Evolutionary conservation across 2,888 invertebrate species (phyloP).

Genomic region (Plutella xylostella): DNA sequence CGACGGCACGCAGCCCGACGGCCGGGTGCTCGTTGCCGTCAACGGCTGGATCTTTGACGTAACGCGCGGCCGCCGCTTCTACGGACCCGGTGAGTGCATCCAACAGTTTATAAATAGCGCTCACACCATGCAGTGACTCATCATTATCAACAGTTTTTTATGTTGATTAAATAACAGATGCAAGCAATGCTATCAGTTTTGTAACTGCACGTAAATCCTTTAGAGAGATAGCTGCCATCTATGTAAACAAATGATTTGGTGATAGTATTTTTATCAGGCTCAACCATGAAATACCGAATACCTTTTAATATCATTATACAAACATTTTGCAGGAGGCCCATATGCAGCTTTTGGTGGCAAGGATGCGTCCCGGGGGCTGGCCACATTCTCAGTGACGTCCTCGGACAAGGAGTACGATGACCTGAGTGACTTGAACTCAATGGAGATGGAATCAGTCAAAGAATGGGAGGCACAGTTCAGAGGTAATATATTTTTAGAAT

Average conservation of each 20-base stretch:
- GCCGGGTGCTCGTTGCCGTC: slow-evolving; percentile 90
- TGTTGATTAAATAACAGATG: too few relatives aligned
- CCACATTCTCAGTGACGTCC: slow-evolving; percentile 89
- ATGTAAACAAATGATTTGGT: too few relatives aligned
- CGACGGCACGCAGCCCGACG: slow-evolving; percentile 89
- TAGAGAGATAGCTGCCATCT: too few relatives aligned
- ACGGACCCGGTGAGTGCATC: slow-evolving; percentile 87
- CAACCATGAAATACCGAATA: too few relatives aligned
- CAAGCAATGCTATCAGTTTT: too few relatives aligned
- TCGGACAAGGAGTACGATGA: slow-evolving; percentile 93
- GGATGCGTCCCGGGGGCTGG: slow-evolving; percentile 95
- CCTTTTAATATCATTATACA: too few relatives aligned
- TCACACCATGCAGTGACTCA: slow-evolving; percentile 17
- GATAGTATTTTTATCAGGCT: too few relatives aligned
- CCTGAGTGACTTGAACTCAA: slow-evolving; percentile 89
- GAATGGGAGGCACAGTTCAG: slow-evolving; percentile 99
- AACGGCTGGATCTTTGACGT: slow-evolving; percentile 97
- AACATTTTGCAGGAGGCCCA: slow-evolving; percentile 84
- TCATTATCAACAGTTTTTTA: slow-evolving; percentile 2
- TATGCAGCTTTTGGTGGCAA: slow-evolving; percentile 95
- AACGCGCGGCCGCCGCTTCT: slow-evolving; percentile 89
- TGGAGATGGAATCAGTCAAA: slow-evolving; percentile 94
- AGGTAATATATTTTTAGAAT: too few relatives aligned
- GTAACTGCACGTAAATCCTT: too few relatives aligned
- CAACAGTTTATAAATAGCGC: slow-evolving; percentile 47